These are phyloP conservation scores for Parapsyche elsis DNA, from an alignment of 1,140 invertebrate species.

Conservation along the genomic window DNA sequence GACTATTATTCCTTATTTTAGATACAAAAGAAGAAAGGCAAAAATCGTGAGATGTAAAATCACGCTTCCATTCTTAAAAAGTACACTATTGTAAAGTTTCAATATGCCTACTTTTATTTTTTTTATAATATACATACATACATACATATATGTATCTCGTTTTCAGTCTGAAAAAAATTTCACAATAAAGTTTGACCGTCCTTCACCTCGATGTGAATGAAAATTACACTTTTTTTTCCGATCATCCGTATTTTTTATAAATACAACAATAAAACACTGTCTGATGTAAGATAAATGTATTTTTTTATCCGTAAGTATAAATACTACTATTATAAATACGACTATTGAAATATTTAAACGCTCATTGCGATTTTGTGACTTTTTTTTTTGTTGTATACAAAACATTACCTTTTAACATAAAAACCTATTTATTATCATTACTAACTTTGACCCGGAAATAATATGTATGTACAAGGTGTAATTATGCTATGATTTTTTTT, in stretches of 20 bases:
- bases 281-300: too few relatives aligned
- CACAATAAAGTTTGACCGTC: neutral
- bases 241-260: neutral
- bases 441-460: too few relatives aligned
- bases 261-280: too few relatives aligned
- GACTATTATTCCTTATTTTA: neutral
- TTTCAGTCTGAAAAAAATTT: neutral
- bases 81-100: neutral
- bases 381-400: too few relatives aligned
- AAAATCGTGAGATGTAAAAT: conserved; percentile 24
- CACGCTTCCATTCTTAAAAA: neutral
- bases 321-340: too few relatives aligned
- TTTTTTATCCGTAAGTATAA: too few relatives aligned
- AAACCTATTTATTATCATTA: too few relatives aligned
- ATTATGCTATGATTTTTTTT: too few relatives aligned
- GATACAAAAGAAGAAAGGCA: conserved; percentile 25
- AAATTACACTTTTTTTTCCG: neutral
- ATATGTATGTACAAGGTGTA: too few relatives aligned
- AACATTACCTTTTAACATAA: too few relatives aligned
- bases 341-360: too few relatives aligned
- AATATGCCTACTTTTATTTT: neutral
- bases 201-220: neutral
- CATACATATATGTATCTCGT: neutral
- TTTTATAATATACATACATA: neutral
- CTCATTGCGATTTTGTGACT: too few relatives aligned